A percentile compares a stretch with the other conserved stretches of the same genome.
phyloP scores from a whole-genome alignment of 1,140 invertebrate genomes.

The Drosophila obscura region DNA sequence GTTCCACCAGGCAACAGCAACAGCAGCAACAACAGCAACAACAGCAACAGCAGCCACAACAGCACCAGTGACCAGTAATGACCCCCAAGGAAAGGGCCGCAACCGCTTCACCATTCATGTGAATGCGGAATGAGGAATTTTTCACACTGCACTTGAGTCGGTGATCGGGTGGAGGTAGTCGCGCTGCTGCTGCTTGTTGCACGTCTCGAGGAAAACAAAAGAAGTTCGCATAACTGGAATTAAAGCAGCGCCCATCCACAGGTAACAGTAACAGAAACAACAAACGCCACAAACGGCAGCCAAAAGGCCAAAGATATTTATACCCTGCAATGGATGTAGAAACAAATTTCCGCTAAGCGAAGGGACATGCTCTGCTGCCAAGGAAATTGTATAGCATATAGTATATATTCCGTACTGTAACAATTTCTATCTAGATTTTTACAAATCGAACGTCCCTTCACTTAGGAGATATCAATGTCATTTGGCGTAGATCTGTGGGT shows the following conservation, averaged over 20 bases:
- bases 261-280: conserved; percentile 48
- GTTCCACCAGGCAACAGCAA: conserved; percentile 32
- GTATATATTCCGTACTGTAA: too few relatives aligned
- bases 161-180: conserved; percentile 6
- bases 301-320: too few relatives aligned
- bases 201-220: conserved; percentile 60
- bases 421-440: too few relatives aligned
- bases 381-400: too few relatives aligned
- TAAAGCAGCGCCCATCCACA: conserved; percentile 59
- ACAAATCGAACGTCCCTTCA: too few relatives aligned
- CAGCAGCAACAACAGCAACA: background rate
- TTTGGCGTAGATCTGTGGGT: too few relatives aligned
- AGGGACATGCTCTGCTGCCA: background rate
- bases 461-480: too few relatives aligned
- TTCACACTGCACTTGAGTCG: conserved; percentile 68
- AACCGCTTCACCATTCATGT: conserved; percentile 55
- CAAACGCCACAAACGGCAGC: conserved; percentile 37
- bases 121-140: conserved; percentile 68
- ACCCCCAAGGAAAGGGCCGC: conserved; percentile 61
- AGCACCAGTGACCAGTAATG: conserved; percentile 74
- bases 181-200: background rate
- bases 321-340: too few relatives aligned
- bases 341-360: too few relatives aligned
- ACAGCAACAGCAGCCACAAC: background rate
- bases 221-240: conserved; percentile 81